Evolutionary conservation across 2,797 vertebrate species (phyloP).

Genomic region (Bovichtus variegatus): DNA sequence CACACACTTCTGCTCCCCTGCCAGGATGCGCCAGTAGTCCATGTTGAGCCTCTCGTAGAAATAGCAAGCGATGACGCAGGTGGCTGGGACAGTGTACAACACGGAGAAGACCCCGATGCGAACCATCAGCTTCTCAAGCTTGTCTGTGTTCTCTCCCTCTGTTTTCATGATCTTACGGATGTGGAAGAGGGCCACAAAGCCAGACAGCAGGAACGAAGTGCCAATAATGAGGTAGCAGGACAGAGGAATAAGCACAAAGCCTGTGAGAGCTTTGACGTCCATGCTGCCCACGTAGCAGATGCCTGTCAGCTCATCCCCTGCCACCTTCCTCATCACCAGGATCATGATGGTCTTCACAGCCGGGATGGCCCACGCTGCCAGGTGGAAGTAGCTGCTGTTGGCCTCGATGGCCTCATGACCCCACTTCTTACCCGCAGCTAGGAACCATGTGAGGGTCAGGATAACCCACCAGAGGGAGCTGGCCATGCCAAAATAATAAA

Average conservation of each 20-base stretch:
- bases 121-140: constrained; percentile 97
- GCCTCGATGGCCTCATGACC: constrained; percentile 98
- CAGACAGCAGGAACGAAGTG: constrained; percentile 96
- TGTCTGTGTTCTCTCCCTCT: constrained; percentile 97
- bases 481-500: constrained; percentile 99
- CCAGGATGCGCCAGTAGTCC: constrained; percentile 93
- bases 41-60: constrained; percentile 97
- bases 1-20: constrained; percentile 87
- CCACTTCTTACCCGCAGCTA: constrained; percentile 98
- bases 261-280: constrained; percentile 95
- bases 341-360: constrained; percentile 98
- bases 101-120: constrained; percentile 97
- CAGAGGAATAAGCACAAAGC: constrained; percentile 95
- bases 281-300: constrained; percentile 98
- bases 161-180: constrained; percentile 98
- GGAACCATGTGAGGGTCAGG: constrained; percentile 96
- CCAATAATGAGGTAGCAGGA: constrained; percentile 95
- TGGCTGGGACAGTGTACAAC: constrained; percentile 96
- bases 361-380: constrained; percentile 96
- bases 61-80: constrained; percentile 98
- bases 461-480: constrained; percentile 99
- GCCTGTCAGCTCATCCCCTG: constrained; percentile 96
- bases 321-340: constrained; percentile 96
- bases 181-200: constrained; percentile 98
- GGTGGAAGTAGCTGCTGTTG: constrained; percentile 98